These are phyloP conservation scores for Polietes domitor DNA, from an alignment of 2,888 invertebrate genomes.

Conservation along the genomic window DNA sequence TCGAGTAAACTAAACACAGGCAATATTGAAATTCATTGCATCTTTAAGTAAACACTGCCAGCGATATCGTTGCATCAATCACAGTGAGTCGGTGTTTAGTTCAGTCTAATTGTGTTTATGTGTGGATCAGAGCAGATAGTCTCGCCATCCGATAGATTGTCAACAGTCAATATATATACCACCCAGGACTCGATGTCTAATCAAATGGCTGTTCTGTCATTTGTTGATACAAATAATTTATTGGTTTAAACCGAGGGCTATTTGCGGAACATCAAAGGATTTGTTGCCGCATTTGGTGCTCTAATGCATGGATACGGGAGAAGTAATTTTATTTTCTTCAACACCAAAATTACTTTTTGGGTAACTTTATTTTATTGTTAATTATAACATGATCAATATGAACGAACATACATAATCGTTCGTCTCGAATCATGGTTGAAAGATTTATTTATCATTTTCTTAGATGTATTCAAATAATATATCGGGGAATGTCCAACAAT, in stretches of 20 bases:
- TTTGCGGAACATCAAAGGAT: too few relatives aligned
- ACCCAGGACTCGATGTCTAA: background rate
- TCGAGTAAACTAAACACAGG: background rate
- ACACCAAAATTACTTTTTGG: too few relatives aligned
- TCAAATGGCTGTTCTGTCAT: background rate
- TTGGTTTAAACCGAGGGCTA: background rate
- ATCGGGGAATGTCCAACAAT: too few relatives aligned
- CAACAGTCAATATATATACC: background rate
- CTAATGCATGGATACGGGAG: too few relatives aligned
- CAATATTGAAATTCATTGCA: slow-evolving; percentile 3
- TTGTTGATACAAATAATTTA: slow-evolving; percentile 1
- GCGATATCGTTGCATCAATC: background rate
- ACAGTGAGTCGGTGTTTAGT: background rate
- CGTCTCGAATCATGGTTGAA: too few relatives aligned
- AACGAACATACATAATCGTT: too few relatives aligned
- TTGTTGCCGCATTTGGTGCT: too few relatives aligned
- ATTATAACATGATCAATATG: too few relatives aligned
- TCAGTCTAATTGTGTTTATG: background rate
- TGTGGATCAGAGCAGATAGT: background rate
- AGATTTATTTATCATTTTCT: too few relatives aligned
- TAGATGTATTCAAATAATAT: too few relatives aligned
- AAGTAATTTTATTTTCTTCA: too few relatives aligned
- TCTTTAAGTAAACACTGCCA: background rate
- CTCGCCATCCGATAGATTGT: background rate
- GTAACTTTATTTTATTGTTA: too few relatives aligned